Conservation (phyloP, 1,140 invertebrate species). For the Halesus radiatus region DNA sequence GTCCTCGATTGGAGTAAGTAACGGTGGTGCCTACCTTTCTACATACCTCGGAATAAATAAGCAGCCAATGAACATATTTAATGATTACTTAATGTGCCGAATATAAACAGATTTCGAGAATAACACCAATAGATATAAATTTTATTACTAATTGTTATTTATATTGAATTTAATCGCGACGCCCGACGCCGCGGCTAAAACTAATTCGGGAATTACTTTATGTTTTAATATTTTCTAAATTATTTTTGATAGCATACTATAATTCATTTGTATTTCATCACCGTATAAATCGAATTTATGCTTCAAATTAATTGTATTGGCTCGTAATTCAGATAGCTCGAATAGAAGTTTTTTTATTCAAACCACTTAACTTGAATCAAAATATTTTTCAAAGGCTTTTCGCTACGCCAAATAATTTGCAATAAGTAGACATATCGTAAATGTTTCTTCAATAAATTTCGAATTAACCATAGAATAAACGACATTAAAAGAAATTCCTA, state of each 20-base stretch:
- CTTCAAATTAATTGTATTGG: slow-evolving; percentile 16
- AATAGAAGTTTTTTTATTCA: slow-evolving; percentile 1
- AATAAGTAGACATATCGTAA: background rate
- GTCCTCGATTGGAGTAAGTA: no score
- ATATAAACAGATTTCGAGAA: background rate
- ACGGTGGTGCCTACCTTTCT: no score
- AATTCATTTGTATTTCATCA: slow-evolving; percentile 14
- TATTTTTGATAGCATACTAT: background rate
- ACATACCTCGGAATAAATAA: no score
- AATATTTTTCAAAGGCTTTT: slow-evolving; percentile 24
- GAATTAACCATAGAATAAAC: background rate
- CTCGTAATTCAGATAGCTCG: slow-evolving; percentile 21
- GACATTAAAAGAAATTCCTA: no score
- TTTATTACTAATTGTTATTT: slow-evolving; percentile 31
- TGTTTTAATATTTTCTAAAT: slow-evolving; percentile 24
- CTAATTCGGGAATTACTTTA: slow-evolving; percentile 9
- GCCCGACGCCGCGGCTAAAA: background rate
- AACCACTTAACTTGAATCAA: slow-evolving; percentile 26
- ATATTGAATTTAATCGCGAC: slow-evolving; percentile 13
- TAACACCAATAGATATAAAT: slow-evolving; percentile 1
- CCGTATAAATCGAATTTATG: background rate
- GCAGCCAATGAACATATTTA: background rate
- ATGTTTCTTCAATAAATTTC: slow-evolving; percentile 1
- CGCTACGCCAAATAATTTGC: slow-evolving; percentile 9
- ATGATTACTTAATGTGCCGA: background rate